Percentiles rank a stretch among this genome's conserved stretches.
Conservation (phyloP, 2,113 vertebrate genomes). For the Nyctibius bracteatus region DNA sequence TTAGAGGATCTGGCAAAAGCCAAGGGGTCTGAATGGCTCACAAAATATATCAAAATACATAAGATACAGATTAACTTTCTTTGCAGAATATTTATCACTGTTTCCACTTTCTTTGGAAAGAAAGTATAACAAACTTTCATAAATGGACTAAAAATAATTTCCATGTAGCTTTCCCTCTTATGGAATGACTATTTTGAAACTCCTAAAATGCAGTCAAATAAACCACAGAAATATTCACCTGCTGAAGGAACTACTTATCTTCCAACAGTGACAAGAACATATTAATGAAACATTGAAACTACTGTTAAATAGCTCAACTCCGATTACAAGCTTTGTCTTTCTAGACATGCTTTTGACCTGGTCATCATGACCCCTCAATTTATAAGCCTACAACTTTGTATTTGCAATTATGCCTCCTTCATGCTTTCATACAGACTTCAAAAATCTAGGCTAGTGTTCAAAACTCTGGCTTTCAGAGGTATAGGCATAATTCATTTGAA, state of each 20-base stretch:
- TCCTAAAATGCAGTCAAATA: background rate
- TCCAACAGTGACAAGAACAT: background rate
- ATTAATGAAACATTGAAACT: background rate
- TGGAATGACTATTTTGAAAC: background rate
- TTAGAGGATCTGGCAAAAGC: slow-evolving; percentile 42
- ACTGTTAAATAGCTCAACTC: background rate
- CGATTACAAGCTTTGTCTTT: background rate
- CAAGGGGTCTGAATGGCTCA: background rate
- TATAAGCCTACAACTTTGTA: background rate
- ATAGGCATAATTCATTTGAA: background rate
- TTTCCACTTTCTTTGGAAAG: background rate
- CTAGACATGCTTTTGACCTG: background rate
- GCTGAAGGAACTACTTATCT: background rate
- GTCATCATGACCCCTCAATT: background rate
- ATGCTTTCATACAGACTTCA: background rate
- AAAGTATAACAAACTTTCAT: background rate
- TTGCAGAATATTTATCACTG: slow-evolving; percentile 16
- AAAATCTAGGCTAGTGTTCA: background rate
- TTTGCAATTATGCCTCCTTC: background rate
- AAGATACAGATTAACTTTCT: slow-evolving; percentile 8
- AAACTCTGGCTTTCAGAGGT: background rate
- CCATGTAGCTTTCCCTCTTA: background rate
- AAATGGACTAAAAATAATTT: background rate
- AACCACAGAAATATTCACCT: background rate
- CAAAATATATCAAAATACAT: slow-evolving; percentile 14